Evolutionary conservation across 2,113 vertebrate genomes (phyloP).

Genomic region (Ciconia maguari): DNA sequence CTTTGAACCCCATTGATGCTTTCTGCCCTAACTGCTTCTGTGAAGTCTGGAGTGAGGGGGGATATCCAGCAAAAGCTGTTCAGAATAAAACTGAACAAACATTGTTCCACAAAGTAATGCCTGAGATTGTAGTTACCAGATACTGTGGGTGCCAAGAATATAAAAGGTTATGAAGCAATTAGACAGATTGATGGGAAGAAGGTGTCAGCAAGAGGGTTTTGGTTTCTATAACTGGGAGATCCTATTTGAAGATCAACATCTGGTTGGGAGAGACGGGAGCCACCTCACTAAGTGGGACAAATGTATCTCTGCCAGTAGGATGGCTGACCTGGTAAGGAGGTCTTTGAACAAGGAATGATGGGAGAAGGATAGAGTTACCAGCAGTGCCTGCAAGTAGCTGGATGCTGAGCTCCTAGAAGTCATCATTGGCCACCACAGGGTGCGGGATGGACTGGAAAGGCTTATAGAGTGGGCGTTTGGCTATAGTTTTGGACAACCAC

Average conservation of each 20-base stretch:
- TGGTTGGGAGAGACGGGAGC: not conserved
- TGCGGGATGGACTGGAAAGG: not conserved
- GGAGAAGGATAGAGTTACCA: not conserved
- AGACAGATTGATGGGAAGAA: not conserved
- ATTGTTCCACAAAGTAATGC: not conserved
- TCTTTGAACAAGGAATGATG: not conserved
- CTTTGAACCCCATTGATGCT: not conserved
- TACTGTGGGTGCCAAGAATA: not conserved
- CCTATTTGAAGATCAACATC: not conserved
- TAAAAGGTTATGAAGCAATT: not conserved
- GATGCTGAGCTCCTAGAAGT: not conserved
- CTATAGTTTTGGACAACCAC: not conserved
- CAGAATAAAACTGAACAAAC: not conserved
- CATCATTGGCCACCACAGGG: not conserved
- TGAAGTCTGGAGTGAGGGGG: not conserved
- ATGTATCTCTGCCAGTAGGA: not conserved
- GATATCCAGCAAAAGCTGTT: not conserved
- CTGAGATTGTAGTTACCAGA: not conserved
- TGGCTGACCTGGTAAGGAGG: not conserved
- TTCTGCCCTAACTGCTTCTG: not conserved
- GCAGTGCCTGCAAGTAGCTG: rapidly evolving
- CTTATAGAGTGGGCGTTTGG: not conserved
- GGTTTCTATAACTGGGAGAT: not conserved
- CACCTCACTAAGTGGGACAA: not conserved
- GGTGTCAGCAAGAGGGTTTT: not conserved